Conservation (phyloP, 2,888 invertebrate species). For the Eupithecia tripunctaria region DNA sequence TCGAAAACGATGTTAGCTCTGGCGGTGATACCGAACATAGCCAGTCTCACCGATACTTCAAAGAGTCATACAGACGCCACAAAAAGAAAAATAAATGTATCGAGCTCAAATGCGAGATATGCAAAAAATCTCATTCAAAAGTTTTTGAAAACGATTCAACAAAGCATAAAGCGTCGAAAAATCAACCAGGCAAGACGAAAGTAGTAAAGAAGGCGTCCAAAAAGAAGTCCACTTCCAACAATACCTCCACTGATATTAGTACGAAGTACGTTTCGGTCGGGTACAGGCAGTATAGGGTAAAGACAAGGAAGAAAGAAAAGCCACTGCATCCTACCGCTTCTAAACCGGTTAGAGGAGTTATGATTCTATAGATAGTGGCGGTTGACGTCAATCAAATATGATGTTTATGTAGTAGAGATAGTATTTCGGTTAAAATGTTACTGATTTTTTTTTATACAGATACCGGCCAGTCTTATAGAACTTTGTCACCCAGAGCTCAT, state of each 20-base stretch:
- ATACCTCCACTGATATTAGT: constrained; percentile 47
- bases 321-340: constrained; percentile 49
- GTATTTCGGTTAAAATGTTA: neutral
- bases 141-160: constrained; percentile 14
- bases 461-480: constrained; percentile 65
- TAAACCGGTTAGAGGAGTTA: constrained; percentile 59
- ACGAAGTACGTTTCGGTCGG: constrained; percentile 48
- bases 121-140: constrained; percentile 45
- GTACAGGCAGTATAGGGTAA: constrained; percentile 44
- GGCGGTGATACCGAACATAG: constrained; percentile 53
- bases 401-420: neutral
- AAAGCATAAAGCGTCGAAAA: constrained; percentile 47
- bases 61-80: constrained; percentile 48
- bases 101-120: constrained; percentile 37
- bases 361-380: neutral
- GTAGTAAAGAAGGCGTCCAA: constrained; percentile 49
- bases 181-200: constrained; percentile 49
- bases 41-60: constrained; percentile 43
- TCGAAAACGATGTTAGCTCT: constrained; percentile 48
- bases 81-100: constrained; percentile 35
- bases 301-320: constrained; percentile 44
- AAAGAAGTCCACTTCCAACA: constrained; percentile 50
- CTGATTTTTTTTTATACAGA: constrained; percentile 51
- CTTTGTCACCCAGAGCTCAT: constrained; percentile 56
- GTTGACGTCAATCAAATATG: neutral